Percentiles rank a stretch among this genome's conserved stretches.
phyloP scores from a whole-genome alignment of 2,888 invertebrate genomes.

The Sthenelais limicola region DNA sequence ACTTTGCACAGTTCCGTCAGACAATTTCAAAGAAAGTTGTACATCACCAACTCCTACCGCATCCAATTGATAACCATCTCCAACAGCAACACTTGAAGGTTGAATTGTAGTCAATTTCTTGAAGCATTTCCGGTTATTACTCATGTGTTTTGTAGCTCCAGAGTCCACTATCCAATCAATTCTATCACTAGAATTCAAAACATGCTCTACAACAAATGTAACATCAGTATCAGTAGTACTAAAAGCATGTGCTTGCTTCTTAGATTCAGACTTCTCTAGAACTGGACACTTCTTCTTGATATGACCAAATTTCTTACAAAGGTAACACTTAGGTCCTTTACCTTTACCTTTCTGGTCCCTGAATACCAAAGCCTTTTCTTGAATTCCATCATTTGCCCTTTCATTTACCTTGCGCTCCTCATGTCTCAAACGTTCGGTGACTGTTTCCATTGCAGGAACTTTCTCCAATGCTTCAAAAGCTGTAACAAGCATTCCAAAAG shows the following conservation, averaged over 20 bases:
- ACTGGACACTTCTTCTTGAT: conserved; percentile 20
- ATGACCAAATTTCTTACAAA: conserved; percentile 23
- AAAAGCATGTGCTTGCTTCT: neutral
- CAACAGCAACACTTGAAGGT: conserved; percentile 16
- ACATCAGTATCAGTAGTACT: conserved; percentile 23
- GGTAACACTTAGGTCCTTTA: conserved; percentile 18
- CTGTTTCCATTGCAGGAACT: conserved; percentile 26
- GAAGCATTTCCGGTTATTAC: neutral
- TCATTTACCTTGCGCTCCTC: conserved; percentile 14
- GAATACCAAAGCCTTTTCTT: neutral
- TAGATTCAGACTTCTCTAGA: conserved; percentile 2
- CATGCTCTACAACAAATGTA: conserved; percentile 23
- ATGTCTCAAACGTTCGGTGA: conserved; percentile 19
- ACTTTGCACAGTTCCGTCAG: neutral
- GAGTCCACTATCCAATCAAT: conserved; percentile 37
- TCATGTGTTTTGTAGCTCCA: conserved; percentile 41
- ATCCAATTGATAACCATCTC: conserved; percentile 36
- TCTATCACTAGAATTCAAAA: neutral
- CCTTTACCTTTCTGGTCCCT: neutral
- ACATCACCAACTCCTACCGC: conserved; percentile 40
- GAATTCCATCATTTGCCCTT: neutral
- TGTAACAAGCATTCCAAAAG: conserved; percentile 25
- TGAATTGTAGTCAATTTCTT: too few relatives aligned
- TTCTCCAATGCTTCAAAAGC: conserved; percentile 19
- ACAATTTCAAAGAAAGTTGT: conserved; percentile 1